Conservation (phyloP, 1,140 invertebrate genomes). For the Eulimnadia texana region DNA sequence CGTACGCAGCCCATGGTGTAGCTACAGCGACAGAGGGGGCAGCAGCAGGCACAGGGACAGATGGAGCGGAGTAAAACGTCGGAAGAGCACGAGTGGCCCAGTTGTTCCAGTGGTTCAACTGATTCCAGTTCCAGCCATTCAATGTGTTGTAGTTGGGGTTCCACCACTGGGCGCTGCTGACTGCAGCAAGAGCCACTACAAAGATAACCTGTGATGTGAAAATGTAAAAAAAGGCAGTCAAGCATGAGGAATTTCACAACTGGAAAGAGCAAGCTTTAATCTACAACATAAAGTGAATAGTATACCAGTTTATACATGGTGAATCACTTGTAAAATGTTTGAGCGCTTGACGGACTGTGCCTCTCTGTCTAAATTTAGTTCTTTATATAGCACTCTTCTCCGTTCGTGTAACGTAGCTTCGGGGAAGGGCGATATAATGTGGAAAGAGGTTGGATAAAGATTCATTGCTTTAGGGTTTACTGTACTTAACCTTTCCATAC, state of each 20-base stretch:
- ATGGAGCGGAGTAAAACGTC: constrained; percentile 4
- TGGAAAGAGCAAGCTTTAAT: no score
- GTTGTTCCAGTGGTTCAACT: not conserved
- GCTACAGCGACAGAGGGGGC: not conserved
- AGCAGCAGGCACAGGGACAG: not conserved
- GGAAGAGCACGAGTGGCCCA: not conserved
- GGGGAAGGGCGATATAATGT: no score
- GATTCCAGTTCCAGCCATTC: not conserved
- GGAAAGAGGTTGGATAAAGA: no score
- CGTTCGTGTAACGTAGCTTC: no score
- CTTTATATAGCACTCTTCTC: no score
- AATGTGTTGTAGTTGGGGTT: not conserved
- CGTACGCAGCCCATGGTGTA: not conserved
- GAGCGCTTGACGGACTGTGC: not conserved
- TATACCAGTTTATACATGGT: not conserved
- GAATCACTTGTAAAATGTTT: not conserved
- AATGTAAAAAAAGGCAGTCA: no score
- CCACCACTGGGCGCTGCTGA: constrained; percentile 19
- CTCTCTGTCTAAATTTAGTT: no score
- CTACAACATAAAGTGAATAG: no score
- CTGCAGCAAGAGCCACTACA: constrained; percentile 23
- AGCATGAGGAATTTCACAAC: no score
- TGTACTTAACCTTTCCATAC: no score
- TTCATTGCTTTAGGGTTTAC: no score
- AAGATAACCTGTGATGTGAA: constrained; percentile 21